Evolutionary conservation across 2,113 vertebrate species (phyloP).

Genomic region (Cyrtonyx montezumae): DNA sequence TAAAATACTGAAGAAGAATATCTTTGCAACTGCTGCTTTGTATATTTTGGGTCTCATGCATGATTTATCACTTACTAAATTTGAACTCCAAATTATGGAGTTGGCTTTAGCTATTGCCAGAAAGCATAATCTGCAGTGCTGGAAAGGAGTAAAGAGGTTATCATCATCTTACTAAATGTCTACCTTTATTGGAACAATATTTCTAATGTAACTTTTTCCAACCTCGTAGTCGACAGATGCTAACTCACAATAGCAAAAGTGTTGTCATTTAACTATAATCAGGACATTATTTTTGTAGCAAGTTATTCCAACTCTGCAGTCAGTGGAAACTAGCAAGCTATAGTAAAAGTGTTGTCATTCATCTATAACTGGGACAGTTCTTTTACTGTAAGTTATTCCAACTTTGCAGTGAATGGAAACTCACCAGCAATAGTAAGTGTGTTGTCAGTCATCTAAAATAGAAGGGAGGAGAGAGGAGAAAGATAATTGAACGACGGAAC

Average conservation of each 20-base stretch:
- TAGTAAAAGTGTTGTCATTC: conserved; percentile 70
- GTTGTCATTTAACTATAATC: conserved; percentile 48
- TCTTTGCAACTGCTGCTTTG: conserved; percentile 63
- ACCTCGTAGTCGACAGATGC: conserved; percentile 37
- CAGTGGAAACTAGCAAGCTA: conserved; percentile 60
- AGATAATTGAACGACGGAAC: background rate
- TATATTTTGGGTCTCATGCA: conserved; percentile 74
- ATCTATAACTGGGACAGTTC: conserved; percentile 61
- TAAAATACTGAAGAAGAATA: conserved; percentile 65
- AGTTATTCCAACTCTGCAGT: conserved; percentile 50
- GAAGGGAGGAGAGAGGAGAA: conserved; percentile 25
- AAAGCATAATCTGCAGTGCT: conserved; percentile 57
- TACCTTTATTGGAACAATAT: conserved; percentile 33
- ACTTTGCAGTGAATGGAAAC: conserved; percentile 61
- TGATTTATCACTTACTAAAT: conserved; percentile 79
- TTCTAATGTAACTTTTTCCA: conserved; percentile 2
- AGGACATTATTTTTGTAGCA: conserved; percentile 28
- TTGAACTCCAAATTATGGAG: conserved; percentile 74
- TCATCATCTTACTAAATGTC: conserved; percentile 36
- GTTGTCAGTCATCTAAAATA: conserved; percentile 59
- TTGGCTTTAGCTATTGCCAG: conserved; percentile 69
- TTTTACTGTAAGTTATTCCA: conserved; percentile 56
- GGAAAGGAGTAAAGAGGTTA: conserved; percentile 61
- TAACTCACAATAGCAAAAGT: conserved; percentile 57
- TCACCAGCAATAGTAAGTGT: conserved; percentile 43